phyloP scores from a whole-genome alignment of 1,140 invertebrate genomes.

The Grapholita molesta region DNA sequence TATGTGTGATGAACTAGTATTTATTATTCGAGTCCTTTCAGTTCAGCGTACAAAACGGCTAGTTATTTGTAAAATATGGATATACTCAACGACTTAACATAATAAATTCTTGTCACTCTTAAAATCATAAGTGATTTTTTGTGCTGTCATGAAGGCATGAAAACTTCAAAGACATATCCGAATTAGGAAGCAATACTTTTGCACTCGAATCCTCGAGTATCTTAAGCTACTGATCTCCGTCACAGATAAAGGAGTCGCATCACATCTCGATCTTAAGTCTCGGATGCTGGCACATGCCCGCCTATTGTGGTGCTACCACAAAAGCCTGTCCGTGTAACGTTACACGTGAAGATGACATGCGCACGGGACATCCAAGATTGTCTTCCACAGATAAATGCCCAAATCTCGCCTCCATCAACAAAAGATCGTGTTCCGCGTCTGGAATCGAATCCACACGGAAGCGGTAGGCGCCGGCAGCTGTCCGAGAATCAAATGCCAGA shows the following conservation, averaged over 20 bases:
- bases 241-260: not conserved
- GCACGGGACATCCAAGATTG: slow-evolving; percentile 64
- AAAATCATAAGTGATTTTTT: slow-evolving; percentile 13
- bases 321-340: slow-evolving; percentile 47
- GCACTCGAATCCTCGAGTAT: not conserved
- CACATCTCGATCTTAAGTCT: slow-evolving; percentile 28
- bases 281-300: slow-evolving; percentile 38
- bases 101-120: not conserved
- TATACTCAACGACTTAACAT: not conserved
- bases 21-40: no score
- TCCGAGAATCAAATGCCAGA: slow-evolving; percentile 55
- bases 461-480: slow-evolving; percentile 67
- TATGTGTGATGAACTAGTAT: no score
- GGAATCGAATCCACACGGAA: slow-evolving; percentile 63
- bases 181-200: not conserved
- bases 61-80: not conserved
- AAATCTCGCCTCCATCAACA: slow-evolving; percentile 67
- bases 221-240: slow-evolving; percentile 8
- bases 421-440: slow-evolving; percentile 64
- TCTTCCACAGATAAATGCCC: slow-evolving; percentile 50
- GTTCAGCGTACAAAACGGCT: no score
- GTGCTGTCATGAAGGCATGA: not conserved
- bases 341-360: slow-evolving; percentile 53
- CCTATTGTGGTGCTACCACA: slow-evolving; percentile 57
- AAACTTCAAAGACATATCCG: not conserved